phyloP scores from a whole-genome alignment of 2,888 invertebrate species.

The Polydesmus complanatus region DNA sequence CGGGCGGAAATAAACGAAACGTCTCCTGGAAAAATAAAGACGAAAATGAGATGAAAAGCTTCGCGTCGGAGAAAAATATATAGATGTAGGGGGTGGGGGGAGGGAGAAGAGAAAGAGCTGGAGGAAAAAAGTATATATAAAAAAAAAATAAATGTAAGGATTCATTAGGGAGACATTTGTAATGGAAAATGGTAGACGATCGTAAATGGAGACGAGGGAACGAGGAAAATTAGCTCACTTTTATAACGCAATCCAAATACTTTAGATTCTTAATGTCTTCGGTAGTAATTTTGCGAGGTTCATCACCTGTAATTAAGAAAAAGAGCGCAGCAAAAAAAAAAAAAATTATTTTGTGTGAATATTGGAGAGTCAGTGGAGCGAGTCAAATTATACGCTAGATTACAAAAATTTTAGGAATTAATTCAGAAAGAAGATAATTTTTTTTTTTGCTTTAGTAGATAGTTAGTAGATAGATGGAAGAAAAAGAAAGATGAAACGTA shows the following conservation, averaged over 20 bases:
- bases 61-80: no score
- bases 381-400: not conserved
- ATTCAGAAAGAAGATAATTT: no score
- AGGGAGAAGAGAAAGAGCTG: no score
- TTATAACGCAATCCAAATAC: slow-evolving; percentile 37
- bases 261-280: slow-evolving; percentile 35
- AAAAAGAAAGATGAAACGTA: no score
- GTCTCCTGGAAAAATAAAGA: slow-evolving; percentile 26
- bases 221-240: slow-evolving; percentile 24
- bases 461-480: no score
- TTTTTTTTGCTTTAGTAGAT: no score
- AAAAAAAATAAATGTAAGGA: no score
- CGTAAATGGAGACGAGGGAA: not conserved
- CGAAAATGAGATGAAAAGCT: not conserved
- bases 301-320: slow-evolving; percentile 22
- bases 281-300: slow-evolving; percentile 32
- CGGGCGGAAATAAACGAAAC: slow-evolving; percentile 33
- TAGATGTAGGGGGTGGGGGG: no score
- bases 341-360: no score
- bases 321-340: no score
- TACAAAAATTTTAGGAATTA: not conserved
- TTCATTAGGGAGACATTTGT: not conserved
- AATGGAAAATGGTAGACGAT: not conserved
- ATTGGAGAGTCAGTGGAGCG: not conserved
- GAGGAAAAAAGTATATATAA: not conserved